These are phyloP conservation scores for Pipistrellus pygmaeus DNA, from an alignment of 2,797 vertebrate genomes.

Conservation along the genomic window DNA sequence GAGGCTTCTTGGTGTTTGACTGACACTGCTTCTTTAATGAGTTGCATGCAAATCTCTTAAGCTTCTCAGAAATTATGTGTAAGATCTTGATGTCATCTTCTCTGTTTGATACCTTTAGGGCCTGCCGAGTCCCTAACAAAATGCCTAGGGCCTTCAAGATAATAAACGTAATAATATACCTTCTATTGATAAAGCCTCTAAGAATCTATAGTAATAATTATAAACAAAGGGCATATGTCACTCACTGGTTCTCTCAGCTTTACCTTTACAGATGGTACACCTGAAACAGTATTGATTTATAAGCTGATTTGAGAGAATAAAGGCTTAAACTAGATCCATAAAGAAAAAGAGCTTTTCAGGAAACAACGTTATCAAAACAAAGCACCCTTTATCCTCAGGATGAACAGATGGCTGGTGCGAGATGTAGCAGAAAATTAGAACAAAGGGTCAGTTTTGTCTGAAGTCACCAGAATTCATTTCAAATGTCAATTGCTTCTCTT, in stretches of 20 bases:
- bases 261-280: background rate
- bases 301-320: background rate
- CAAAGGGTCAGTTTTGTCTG: background rate
- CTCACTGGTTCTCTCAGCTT: background rate
- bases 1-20: constrained; percentile 23
- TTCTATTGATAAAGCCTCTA: constrained; percentile 16
- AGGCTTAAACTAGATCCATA: constrained; percentile 6
- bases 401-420: background rate
- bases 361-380: background rate
- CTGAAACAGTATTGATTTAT: background rate
- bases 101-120: background rate
- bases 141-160: background rate
- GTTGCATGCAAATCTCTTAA: background rate
- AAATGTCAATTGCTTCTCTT: background rate
- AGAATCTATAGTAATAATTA: background rate
- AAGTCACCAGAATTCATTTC: constrained; percentile 2
- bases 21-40: constrained; percentile 30
- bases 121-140: background rate
- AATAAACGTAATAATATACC: background rate
- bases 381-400: background rate
- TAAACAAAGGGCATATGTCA: constrained; percentile 3
- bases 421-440: constrained; percentile 24
- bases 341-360: background rate
- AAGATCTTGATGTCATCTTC: constrained; percentile 2
- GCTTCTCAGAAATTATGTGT: background rate